Evolutionary conservation across 2,113 vertebrate genomes (phyloP).

Genomic region (Phyllostomus hastatus): DNA sequence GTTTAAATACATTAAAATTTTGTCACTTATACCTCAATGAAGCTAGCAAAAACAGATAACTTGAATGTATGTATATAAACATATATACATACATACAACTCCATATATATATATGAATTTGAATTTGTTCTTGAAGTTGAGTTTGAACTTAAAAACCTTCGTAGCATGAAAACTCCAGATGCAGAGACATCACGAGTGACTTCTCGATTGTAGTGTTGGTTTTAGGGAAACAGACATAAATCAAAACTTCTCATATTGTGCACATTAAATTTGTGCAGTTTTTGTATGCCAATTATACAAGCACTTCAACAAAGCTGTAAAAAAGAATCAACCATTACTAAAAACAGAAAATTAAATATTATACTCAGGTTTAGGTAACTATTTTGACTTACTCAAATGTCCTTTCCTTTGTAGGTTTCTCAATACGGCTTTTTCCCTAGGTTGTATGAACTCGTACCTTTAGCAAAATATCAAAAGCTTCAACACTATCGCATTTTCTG

Average conservation of each 20-base stretch:
- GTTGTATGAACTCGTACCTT: not conserved
- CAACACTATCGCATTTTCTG: not conserved
- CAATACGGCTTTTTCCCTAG: not conserved
- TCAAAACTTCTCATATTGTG: not conserved
- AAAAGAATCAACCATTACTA: not conserved
- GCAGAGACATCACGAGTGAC: not conserved
- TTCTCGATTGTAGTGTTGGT: not conserved
- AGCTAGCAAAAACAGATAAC: not conserved
- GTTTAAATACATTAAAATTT: not conserved
- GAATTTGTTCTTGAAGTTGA: not conserved
- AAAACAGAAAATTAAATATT: constrained; percentile 5
- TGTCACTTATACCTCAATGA: not conserved
- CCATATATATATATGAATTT: too few relatives aligned
- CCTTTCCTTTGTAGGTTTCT: not conserved
- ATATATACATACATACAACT: too few relatives aligned
- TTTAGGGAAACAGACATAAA: not conserved
- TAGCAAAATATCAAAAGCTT: not conserved
- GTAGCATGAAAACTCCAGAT: not conserved
- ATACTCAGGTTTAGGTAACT: not conserved
- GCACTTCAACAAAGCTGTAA: not conserved
- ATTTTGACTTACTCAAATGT: not conserved
- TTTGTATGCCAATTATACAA: not conserved
- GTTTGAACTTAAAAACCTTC: not conserved
- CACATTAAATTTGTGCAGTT: not conserved
- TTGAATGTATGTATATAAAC: not conserved